Percentiles rank a stretch among this genome's conserved stretches.
phyloP scores from a whole-genome alignment of 2,113 vertebrate genomes.

The Melanerpes aurifrons region DNA sequence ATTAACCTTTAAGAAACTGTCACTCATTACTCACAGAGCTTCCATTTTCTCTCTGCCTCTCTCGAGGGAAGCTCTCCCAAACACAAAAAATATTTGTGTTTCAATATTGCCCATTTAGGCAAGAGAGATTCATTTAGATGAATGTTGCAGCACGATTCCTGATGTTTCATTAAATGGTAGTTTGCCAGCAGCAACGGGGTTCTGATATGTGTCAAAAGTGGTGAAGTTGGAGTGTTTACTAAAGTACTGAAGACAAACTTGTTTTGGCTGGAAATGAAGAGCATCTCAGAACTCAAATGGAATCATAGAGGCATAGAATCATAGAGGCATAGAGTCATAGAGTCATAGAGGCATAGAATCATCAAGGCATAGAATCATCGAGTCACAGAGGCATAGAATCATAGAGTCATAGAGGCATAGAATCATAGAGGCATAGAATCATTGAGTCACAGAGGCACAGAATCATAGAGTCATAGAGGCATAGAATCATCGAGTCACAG shows the following conservation, averaged over 20 bases:
- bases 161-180: slow-evolving; percentile 69
- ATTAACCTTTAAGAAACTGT: slow-evolving; percentile 87
- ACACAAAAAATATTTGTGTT: slow-evolving; percentile 82
- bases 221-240: slow-evolving; percentile 22
- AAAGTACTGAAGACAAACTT: slow-evolving; percentile 39
- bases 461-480: too few relatives aligned
- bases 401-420: too few relatives aligned
- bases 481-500: too few relatives aligned
- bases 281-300: neutral
- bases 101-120: slow-evolving; percentile 75
- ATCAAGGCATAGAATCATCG: too few relatives aligned
- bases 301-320: too few relatives aligned
- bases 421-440: too few relatives aligned
- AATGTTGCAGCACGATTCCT: slow-evolving; percentile 31
- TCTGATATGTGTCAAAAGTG: slow-evolving; percentile 42
- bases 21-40: slow-evolving; percentile 77
- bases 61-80: slow-evolving; percentile 74
- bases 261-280: neutral
- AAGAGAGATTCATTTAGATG: slow-evolving; percentile 75
- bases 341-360: too few relatives aligned
- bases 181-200: slow-evolving; percentile 39
- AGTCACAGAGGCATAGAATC: too few relatives aligned
- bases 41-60: slow-evolving; percentile 69
- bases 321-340: too few relatives aligned
- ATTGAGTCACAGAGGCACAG: too few relatives aligned